A percentile compares a stretch with the other conserved stretches of the same genome.
These are phyloP conservation scores for Nycticorax nycticorax DNA, from an alignment of 2,113 vertebrate genomes.

Conservation along the genomic window DNA sequence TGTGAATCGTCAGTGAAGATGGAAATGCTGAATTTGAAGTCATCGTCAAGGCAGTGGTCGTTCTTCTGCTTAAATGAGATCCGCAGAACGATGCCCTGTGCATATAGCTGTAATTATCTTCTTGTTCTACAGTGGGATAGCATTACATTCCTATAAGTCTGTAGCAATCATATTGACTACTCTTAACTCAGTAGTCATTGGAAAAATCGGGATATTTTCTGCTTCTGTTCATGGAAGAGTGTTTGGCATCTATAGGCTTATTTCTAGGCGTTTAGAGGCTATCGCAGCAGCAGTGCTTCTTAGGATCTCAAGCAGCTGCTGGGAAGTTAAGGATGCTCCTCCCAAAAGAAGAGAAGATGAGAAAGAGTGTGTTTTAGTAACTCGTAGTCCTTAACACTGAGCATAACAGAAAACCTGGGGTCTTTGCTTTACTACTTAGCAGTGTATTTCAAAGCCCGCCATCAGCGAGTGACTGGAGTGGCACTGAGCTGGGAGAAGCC, in stretches of 20 bases:
- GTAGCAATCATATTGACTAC: background rate
- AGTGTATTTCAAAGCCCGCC: background rate
- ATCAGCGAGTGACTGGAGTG: background rate
- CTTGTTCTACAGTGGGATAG: background rate
- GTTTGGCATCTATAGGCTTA: background rate
- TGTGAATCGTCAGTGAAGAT: background rate
- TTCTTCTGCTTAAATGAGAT: background rate
- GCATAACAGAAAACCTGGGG: rapidly evolving
- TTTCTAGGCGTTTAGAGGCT: background rate
- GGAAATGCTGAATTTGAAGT: background rate
- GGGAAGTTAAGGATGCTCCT: background rate
- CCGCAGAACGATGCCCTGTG: background rate
- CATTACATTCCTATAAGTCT: background rate
- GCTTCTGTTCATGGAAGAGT: background rate
- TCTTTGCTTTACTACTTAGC: background rate
- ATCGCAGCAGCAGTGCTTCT: background rate
- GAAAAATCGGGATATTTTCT: background rate
- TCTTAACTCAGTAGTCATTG: background rate
- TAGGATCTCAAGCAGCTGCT: background rate
- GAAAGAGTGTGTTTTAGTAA: background rate
- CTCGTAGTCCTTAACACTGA: background rate
- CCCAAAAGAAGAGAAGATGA: background rate
- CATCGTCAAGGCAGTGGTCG: rapidly evolving
- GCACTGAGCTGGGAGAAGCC: background rate
- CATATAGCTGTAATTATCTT: rapidly evolving